phyloP scores from a whole-genome alignment of 2,113 vertebrate genomes.

The Bettongia penicillata region DNA sequence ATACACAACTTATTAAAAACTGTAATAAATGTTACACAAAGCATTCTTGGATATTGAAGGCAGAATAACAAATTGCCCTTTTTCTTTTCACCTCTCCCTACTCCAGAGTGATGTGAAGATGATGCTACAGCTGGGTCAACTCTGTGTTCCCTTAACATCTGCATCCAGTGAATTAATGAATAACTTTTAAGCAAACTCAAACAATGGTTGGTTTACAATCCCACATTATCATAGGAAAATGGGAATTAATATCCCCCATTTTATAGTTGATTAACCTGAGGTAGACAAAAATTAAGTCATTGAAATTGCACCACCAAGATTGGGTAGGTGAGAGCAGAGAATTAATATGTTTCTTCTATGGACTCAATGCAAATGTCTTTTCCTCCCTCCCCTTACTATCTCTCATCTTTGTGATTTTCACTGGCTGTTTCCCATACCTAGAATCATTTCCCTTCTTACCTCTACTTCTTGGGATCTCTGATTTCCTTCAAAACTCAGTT shows the following conservation, averaged over 20 bases:
- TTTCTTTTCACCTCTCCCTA: background rate
- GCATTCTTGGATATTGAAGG: background rate
- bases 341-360: background rate
- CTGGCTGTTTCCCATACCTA: background rate
- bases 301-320: background rate
- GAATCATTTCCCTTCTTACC: background rate
- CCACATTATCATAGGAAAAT: background rate
- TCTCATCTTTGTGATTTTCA: background rate
- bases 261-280: conserved; percentile 26
- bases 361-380: conserved; percentile 12
- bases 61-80: background rate
- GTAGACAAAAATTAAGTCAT: background rate
- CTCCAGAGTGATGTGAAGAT: background rate
- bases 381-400: background rate
- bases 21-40: conserved; percentile 16
- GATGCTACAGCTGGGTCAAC: background rate
- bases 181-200: conserved; percentile 9
- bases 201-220: conserved; percentile 8
- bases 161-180: conserved; percentile 14
- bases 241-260: background rate
- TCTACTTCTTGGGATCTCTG: background rate
- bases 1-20: conserved; percentile 26
- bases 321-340: background rate
- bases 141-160: conserved; percentile 39
- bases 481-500: background rate